A percentile compares a stretch with the other conserved stretches of the same genome.
phyloP scores from a whole-genome alignment of 1,140 invertebrate genomes.

The Babylonia areolata region DNA sequence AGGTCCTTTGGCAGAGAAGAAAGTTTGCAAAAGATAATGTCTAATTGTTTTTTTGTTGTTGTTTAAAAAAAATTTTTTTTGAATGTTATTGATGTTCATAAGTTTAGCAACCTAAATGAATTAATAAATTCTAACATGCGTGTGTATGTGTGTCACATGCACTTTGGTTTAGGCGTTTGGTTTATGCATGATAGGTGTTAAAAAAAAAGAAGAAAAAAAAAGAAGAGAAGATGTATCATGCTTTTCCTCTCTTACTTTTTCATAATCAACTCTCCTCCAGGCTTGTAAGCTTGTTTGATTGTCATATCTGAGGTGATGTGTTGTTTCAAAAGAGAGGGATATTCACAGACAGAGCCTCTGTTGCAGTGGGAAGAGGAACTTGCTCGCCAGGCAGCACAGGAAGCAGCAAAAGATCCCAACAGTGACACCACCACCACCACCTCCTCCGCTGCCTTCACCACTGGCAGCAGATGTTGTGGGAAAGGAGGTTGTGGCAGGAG shows the following conservation, averaged over 20 bases:
- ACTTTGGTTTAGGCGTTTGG: too few species aligned
- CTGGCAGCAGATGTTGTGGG: neutral
- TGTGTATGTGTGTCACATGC: too few species aligned
- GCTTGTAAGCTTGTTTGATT: too few species aligned
- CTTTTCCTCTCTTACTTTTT: neutral
- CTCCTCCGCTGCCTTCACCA: neutral
- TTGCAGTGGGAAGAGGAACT: slow-evolving; percentile 45
- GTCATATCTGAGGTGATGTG: neutral
- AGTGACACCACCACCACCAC: slow-evolving; percentile 5
- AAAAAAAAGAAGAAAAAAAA: neutral
- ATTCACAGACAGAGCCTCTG: neutral
- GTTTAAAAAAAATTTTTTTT: too few species aligned
- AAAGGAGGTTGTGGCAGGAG: neutral
- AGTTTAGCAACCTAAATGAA: too few species aligned
- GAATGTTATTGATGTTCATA: too few species aligned
- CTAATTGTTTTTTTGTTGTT: too few species aligned
- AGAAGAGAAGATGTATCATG: neutral
- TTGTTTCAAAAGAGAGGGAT: slow-evolving; percentile 1
- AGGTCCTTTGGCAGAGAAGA: too few species aligned
- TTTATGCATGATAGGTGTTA: too few species aligned
- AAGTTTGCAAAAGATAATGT: too few species aligned
- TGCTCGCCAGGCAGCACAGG: slow-evolving; percentile 20
- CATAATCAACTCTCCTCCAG: too few species aligned
- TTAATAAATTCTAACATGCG: too few species aligned
- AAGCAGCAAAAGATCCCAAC: neutral